Evolutionary conservation across 2,888 invertebrate species (phyloP).

Genomic region (Scrobipalpa atriplicella): DNA sequence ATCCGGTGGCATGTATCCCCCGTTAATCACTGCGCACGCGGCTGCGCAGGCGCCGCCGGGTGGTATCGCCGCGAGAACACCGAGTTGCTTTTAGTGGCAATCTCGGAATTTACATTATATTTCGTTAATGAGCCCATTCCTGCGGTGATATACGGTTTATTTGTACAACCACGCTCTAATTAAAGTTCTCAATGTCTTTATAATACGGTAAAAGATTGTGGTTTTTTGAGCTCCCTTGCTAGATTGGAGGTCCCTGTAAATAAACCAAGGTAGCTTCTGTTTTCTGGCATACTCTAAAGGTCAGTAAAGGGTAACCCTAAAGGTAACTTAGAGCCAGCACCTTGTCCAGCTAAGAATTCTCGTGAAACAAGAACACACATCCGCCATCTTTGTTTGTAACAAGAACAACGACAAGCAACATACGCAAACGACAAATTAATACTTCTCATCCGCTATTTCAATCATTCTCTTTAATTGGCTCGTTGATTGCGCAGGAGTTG

Average conservation of each 20-base stretch:
- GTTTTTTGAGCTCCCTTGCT: too few relatives aligned
- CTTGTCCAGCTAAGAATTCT: too few relatives aligned
- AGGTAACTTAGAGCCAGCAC: too few relatives aligned
- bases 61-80: constrained; percentile 52
- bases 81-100: constrained; percentile 75
- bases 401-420: constrained; percentile 8
- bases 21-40: constrained; percentile 64
- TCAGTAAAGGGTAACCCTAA: too few relatives aligned
- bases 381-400: neutral
- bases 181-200: constrained; percentile 49
- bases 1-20: neutral
- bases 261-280: too few relatives aligned
- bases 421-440: constrained; percentile 26
- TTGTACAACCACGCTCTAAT: constrained; percentile 28
- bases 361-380: too few relatives aligned
- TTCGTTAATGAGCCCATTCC: constrained; percentile 48
- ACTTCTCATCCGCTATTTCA: constrained; percentile 30
- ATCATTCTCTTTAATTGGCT: constrained; percentile 30
- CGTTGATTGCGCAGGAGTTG: constrained; percentile 51
- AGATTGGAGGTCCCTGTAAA: neutral
- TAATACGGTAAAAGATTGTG: constrained; percentile 39
- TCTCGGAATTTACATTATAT: constrained; percentile 75
- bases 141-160: constrained; percentile 36
- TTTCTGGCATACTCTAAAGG: too few relatives aligned
- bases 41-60: constrained; percentile 44